Conservation (phyloP, 2,888 invertebrate species). For the Hypselothyrea guttata region DNA sequence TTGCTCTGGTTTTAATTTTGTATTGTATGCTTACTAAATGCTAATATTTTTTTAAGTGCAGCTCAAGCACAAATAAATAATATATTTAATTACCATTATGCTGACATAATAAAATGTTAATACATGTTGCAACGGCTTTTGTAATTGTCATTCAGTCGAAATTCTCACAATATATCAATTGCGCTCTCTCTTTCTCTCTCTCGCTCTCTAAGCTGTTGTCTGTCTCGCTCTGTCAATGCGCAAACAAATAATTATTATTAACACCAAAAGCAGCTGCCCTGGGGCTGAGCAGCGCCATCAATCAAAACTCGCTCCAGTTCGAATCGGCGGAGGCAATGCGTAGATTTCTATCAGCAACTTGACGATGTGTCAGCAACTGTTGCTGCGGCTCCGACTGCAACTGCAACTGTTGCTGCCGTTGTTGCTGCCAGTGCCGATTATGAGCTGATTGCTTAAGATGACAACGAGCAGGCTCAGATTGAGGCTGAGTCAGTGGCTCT, state of each 20-base stretch:
- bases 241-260: conserved; percentile 67
- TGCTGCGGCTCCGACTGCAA: conserved; percentile 30
- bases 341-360: conserved; percentile 64
- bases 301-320: conserved; percentile 64
- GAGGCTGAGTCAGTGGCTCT: conserved; percentile 21
- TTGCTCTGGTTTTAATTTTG: no score
- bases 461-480: conserved; percentile 69
- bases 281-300: conserved; percentile 45
- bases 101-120: no score
- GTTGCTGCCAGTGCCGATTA: conserved; percentile 70
- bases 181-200: not conserved
- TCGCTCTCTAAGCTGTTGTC: conserved; percentile 5
- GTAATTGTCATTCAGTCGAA: conserved; percentile 22
- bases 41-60: no score
- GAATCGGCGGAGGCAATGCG: conserved; percentile 36
- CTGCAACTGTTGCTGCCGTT: conserved; percentile 13
- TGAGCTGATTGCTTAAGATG: conserved; percentile 76
- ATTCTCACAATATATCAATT: conserved; percentile 28
- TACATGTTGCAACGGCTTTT: not conserved
- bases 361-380: conserved; percentile 61
- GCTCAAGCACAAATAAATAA: no score
- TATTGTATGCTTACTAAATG: no score
- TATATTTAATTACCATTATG: no score
- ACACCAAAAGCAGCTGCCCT: conserved; percentile 62
- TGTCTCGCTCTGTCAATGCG: conserved; percentile 27